Conservation (phyloP, 2,888 invertebrate genomes). For the Choristoneura rosaceana region DNA sequence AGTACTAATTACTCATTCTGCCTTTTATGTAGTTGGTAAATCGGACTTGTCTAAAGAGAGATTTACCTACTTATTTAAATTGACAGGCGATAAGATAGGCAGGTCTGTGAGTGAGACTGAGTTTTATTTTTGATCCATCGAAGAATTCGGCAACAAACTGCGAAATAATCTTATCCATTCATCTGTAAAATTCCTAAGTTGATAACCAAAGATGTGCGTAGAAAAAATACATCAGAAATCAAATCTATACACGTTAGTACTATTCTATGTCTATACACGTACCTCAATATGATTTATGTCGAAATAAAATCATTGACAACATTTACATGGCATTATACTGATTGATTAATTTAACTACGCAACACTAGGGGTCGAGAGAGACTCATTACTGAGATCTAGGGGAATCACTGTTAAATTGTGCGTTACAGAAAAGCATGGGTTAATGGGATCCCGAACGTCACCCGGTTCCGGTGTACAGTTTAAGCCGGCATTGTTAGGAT, state of each 20-base stretch:
- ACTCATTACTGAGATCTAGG: slow-evolving; percentile 46
- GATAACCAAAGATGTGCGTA: neutral
- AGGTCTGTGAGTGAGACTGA: too few species aligned
- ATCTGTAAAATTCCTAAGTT: neutral
- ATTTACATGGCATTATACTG: neutral
- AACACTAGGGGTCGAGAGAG: slow-evolving; percentile 32
- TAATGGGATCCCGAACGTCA: slow-evolving; percentile 72
- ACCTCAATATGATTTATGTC: too few species aligned
- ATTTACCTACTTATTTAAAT: too few species aligned
- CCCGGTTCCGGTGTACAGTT: slow-evolving; percentile 65
- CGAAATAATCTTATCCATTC: neutral
- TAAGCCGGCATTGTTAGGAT: slow-evolving; percentile 46
- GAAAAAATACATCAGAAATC: too few species aligned
- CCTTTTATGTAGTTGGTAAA: too few species aligned
- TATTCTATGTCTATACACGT: too few species aligned
- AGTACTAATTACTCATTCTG: too few species aligned
- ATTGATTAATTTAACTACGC: slow-evolving; percentile 25
- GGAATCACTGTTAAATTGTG: slow-evolving; percentile 76
- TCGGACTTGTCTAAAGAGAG: too few species aligned
- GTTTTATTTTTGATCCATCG: too few species aligned
- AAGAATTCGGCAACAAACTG: neutral
- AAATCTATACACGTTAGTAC: too few species aligned
- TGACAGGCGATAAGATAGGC: too few species aligned
- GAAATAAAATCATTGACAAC: neutral
- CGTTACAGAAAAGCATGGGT: slow-evolving; percentile 72